Evolutionary conservation across 2,113 vertebrate species (phyloP), one percentile per base, ranked within the genome.

Genomic region (Motacilla tschutschensis): DNA sequence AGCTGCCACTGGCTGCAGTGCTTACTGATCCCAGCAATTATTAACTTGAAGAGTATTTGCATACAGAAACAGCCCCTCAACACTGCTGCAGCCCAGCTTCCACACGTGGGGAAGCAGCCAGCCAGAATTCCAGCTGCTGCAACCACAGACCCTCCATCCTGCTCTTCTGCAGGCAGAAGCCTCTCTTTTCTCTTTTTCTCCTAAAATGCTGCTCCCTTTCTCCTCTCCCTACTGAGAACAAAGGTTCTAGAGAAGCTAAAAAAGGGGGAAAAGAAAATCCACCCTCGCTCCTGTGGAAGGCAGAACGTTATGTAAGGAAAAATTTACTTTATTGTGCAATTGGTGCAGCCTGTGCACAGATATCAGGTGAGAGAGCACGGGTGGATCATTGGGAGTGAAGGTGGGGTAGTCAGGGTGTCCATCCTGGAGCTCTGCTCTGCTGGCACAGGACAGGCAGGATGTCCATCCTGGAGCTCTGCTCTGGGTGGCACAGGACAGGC

Each of bases 281-380:
- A 44, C 8, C 9, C 36, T 87, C 8, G 0, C 16, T 36, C 8
- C 50, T 1, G 0, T 2, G 14, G 24, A 80, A 65, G 17, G 21
- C 21, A 71, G 38, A 59, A 54, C 0, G 0, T 14, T 3, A 7
- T 0, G 0, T 14, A 50, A 19, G 9, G 3, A 43, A 66, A n/a
- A 33, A 7, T 1, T 1, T 17, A 5, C 47, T 31, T 20, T 8
- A 10, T 2, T 36, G 25, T 31, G 2, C 8, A 4, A 20, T 22
- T 64, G 55, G 46, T 24, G 38, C 28, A 48, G 36, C 17, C 47
- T 33, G 24, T 28, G 40, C 22, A 21, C 26, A 59, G 29, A 8
- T 2, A 50, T 0, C 5, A 47, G 5, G 40, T 24, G 24, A 44
- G 36, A 79, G 43, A n/a, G 16, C 53, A 35, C 18, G 17, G 21